Percentiles rank a stretch among this genome's conserved stretches.
phyloP scores from a whole-genome alignment of 35 echinoderm and acorn worm genomes.

The Ophioderma brevispina region DNA sequence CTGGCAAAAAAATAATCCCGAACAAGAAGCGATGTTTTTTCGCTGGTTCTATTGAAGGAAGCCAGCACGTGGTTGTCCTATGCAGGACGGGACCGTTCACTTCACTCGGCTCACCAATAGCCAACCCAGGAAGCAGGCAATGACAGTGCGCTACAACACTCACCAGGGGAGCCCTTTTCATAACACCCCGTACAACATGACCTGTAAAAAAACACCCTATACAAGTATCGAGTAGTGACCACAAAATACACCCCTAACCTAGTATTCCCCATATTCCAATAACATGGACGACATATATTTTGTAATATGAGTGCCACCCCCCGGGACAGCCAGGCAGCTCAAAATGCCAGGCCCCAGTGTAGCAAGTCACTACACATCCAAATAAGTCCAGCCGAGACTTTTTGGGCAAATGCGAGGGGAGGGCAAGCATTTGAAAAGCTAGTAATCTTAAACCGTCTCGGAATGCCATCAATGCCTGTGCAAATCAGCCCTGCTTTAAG shows the following conservation, averaged over 20 bases:
- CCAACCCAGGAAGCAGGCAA: neutral
- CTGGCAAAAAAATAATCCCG: neutral
- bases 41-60: neutral
- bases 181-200: no score
- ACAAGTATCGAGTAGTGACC: no score
- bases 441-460: constrained; percentile 48
- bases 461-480: constrained; percentile 37
- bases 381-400: constrained; percentile 50
- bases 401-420: constrained; percentile 2
- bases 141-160: neutral
- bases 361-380: constrained; percentile 28
- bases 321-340: neutral
- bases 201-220: no score
- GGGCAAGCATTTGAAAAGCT: constrained; percentile 26
- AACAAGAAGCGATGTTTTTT: neutral
- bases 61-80: neutral
- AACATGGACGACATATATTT: no score
- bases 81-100: neutral
- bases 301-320: neutral
- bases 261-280: no score
- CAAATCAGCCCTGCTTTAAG: constrained; percentile 1
- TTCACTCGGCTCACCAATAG: neutral
- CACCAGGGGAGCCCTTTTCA: neutral
- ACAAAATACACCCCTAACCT: no score
- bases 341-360: neutral